Conservation (phyloP, 2,888 invertebrate genomes). For the Petrolisthes manimaculis region DNA sequence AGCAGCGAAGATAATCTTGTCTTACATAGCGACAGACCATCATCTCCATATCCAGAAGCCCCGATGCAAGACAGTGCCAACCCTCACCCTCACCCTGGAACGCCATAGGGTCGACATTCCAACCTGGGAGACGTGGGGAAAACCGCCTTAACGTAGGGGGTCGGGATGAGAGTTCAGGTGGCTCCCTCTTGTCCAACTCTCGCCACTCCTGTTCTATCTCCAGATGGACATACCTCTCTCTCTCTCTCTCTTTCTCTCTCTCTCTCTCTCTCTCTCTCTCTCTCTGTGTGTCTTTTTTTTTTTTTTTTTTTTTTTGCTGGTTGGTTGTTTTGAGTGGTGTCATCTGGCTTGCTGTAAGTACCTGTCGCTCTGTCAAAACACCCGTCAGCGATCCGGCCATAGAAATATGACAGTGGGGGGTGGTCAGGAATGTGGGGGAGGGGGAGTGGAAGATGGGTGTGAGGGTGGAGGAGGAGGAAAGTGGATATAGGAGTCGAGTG, state of each 20-base stretch:
- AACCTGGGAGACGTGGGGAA: no score
- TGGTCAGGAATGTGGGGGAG: constrained; percentile 23
- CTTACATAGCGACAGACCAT: constrained; percentile 54
- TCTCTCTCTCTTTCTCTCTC: no score
- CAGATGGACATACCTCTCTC: no score
- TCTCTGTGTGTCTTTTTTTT: no score
- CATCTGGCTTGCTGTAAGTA: constrained; percentile 56
- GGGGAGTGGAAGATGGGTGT: neutral
- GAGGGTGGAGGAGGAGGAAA: neutral
- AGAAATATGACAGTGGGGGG: constrained; percentile 51
- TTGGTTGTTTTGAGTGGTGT: constrained; percentile 54
- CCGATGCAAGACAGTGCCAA: constrained; percentile 25
- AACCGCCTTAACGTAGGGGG: no score
- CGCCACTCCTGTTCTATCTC: no score
- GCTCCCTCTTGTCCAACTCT: no score
- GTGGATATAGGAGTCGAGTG: neutral
- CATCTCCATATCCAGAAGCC: constrained; percentile 54
- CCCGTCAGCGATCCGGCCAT: constrained; percentile 38
- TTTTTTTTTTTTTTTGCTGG: constrained; percentile 30
- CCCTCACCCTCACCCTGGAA: neutral
- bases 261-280: no score
- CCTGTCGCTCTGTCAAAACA: constrained; percentile 60
- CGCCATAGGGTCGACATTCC: no score
- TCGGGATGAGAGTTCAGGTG: no score
- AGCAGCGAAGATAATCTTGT: constrained; percentile 48